phyloP scores from a whole-genome alignment of 2,888 invertebrate species.

The Masnerella sp. region DNA sequence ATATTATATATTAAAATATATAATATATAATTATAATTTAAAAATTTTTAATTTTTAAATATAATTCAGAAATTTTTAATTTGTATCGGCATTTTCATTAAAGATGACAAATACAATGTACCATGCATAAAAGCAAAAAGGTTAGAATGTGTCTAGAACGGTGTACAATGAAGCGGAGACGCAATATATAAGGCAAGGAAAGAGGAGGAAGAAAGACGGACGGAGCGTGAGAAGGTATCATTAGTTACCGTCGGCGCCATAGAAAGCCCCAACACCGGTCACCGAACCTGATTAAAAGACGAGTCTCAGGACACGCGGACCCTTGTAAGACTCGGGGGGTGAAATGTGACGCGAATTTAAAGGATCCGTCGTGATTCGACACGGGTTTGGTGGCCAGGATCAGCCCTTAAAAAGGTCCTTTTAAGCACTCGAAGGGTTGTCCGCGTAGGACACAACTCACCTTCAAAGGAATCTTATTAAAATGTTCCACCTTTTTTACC shows the following conservation, averaged over 20 bases:
- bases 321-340: conserved; percentile 69
- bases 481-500: conserved; percentile 60
- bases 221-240: conserved; percentile 67
- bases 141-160: conserved; percentile 6
- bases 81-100: too few relatives aligned
- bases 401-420: conserved; percentile 73
- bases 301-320: conserved; percentile 63
- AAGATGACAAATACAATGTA: too few relatives aligned
- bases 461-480: conserved; percentile 59
- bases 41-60: too few relatives aligned
- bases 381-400: conserved; percentile 67
- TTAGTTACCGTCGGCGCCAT: conserved; percentile 72
- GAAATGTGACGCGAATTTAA: conserved; percentile 77
- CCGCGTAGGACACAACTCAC: conserved; percentile 60
- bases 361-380: conserved; percentile 73
- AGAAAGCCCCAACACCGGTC: conserved; percentile 68
- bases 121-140: too few relatives aligned
- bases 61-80: too few relatives aligned
- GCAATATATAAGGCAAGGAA: conserved; percentile 35
- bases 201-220: conserved; percentile 52
- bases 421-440: conserved; percentile 71
- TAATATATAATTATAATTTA: too few relatives aligned
- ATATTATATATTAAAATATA: too few relatives aligned
- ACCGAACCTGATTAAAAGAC: conserved; percentile 75
- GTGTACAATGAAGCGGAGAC: conserved; percentile 14